phyloP scores from a whole-genome alignment of 2,888 invertebrate genomes.

The Minunthozetes semirufus region DNA sequence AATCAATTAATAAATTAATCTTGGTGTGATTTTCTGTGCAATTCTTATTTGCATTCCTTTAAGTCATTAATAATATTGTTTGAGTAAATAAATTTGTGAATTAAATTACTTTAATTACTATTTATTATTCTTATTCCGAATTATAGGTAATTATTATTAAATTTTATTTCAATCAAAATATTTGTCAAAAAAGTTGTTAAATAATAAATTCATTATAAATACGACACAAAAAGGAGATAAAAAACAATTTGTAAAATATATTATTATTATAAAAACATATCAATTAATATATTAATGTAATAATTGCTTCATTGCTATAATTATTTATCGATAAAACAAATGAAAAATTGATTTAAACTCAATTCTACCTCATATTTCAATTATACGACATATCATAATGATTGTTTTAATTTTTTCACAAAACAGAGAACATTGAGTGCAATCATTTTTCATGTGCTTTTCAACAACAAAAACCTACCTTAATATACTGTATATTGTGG shows the following conservation, averaged over 20 bases:
- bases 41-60: not conserved
- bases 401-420: not conserved
- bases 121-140: not conserved
- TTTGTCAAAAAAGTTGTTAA: no score
- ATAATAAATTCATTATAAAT: no score
- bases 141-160: not conserved
- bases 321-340: not conserved
- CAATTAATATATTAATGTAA: no score
- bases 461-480: not conserved
- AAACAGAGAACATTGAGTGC: not conserved
- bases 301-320: not conserved
- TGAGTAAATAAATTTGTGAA: not conserved
- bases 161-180: no score
- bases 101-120: not conserved
- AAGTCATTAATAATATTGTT: not conserved
- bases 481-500: no score
- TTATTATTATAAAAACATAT: no score
- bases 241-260: no score
- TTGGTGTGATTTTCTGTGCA: conserved; percentile 16
- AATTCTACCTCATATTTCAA: conserved; percentile 10
- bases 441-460: not conserved
- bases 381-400: not conserved
- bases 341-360: not conserved
- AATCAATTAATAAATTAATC: not conserved
- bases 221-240: no score